A percentile compares a stretch with the other conserved stretches of the same genome.
Evolutionary conservation across 37 sponge, comb jelly and placozoan species (phyloP).

Genomic region (Halichondria panicea): DNA sequence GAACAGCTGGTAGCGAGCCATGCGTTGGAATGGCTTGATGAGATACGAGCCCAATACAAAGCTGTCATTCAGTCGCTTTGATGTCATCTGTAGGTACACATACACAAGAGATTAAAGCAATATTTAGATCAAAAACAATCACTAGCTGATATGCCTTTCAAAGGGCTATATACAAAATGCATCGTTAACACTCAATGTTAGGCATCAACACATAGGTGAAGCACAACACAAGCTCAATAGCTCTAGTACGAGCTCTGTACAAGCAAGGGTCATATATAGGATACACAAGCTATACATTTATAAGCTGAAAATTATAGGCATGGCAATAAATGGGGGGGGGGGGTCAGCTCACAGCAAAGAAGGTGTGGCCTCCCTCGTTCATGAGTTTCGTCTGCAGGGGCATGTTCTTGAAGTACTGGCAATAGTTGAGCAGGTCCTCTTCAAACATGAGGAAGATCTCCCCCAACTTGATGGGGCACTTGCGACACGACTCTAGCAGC

Average conservation of each 20-base stretch:
- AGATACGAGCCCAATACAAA: conserved; percentile 53
- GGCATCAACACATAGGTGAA: too few species aligned
- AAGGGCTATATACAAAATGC: too few species aligned
- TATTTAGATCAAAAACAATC: too few species aligned
- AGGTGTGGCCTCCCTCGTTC: conserved; percentile 57
- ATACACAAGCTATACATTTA: too few species aligned
- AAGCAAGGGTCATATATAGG: too few species aligned
- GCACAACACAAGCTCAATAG: too few species aligned
- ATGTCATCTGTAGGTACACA: conserved; percentile 38
- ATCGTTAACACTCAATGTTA: too few species aligned
- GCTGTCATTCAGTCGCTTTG: conserved; percentile 42
- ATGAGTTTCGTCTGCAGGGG: conserved; percentile 68
- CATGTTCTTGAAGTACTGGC: conserved; percentile 84
- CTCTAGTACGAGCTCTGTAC: too few species aligned
- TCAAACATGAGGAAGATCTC: conserved; percentile 65
- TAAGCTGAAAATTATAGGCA: too few species aligned
- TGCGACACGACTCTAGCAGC: conserved; percentile 30
- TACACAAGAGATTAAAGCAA: too few species aligned
- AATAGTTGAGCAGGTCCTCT: conserved; percentile 62
- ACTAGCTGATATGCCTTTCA: too few species aligned
- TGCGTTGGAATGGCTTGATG: conserved; percentile 78
- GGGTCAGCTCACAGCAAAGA: conserved; percentile 36
- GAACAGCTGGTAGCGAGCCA: conserved; percentile 76
- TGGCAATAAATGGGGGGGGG: neutral
- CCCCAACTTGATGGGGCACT: conserved; percentile 77